Evolutionary conservation across 2,888 invertebrate species (phyloP), one percentile per base, ranked within the genome.

Genomic region (Leucophenga montana): DNA sequence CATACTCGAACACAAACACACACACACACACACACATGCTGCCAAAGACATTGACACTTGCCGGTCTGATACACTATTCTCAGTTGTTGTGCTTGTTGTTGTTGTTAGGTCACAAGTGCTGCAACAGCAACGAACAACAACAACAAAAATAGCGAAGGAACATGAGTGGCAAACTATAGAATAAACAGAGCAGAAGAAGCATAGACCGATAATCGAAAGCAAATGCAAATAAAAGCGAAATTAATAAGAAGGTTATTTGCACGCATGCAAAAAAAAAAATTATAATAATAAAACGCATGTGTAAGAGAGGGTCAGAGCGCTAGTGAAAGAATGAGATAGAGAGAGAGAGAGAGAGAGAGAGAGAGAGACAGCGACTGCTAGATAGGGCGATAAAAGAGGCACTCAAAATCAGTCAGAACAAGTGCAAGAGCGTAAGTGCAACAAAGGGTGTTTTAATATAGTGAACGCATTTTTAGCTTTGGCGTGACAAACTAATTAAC

Each of bases 31-130:
- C 18, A 57, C n/a, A 57, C 11, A n/a, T 57, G 31, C 31, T 27
- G 57, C 31, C 57, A 57, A 57, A 57, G 57, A 57, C 57, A 57
- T 57, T 57, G 57, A 57, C 57, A 57, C 57, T 57, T 57, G 57
- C n/a, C 22, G n/a, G 50, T 18, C 18, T 50, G 50, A 11, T 39
- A 39, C 39, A 39, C 39, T 39, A 39, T 39, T 39, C 39, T 39
- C 39, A 39, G 39, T 39, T 5, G 33, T 33, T 33, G 33, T 33
- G 5, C 6, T 18, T 50, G 50, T 50, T 50, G 50, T 16, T 50
- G n/a, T n/a, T 50, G 50, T 16, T 48, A 48, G 48, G 48, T 16
- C 48, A 48, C 16, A 48, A 48, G 48, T 48, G 48, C 48, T n/a
- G 48, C 48, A 8, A 13, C 56, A 20, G 18, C 20, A n/a, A 16